Base-by-base conservation (phyloP, 2,888 invertebrate species). In the Andrena bucephala region DNA sequence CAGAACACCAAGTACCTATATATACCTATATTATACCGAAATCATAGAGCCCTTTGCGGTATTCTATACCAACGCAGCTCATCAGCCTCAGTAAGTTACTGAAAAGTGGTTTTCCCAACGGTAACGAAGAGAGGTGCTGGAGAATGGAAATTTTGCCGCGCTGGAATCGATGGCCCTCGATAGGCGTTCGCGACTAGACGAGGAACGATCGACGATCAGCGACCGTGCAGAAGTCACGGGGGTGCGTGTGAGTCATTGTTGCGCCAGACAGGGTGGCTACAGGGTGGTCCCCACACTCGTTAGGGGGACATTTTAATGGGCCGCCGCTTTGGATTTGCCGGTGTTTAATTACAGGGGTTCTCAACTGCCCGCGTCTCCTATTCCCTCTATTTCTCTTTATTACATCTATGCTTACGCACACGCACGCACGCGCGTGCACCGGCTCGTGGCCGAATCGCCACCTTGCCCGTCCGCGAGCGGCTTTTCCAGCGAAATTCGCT, bases 221-320 rank as follows among this genome's bases (percentile, higher is more conserved):
- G 76, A 27, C 65, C 79, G 84, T 65, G 80, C 85, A 84, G 84
- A 89, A 90, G 89, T 90, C 90, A 85, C 85, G 85, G 85, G 83
- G 89, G 81, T 77, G 84, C 78, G 85, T 81, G 88, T 91, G 91
- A 91, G 87, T 91, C 91, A 91, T 90, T 91, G 90, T 91, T 89
- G 87, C 82, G 88, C 85, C 90, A 91, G 90, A 91, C 88, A 87
- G 88, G 90, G 85, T 86, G 90, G 86, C 73, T 84, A 83, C 73
- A 85, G 87, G 82, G 85, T 83, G 86, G 86, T 79, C 85, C 80
- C 85, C 83, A 81, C 80, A 86, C 87, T 90, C 89, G 90, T 90
- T 90, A 91, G 90, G 91, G 57, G 91, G 88, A 90, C 89, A 90
- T 91, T 91, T 91, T 91, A 91, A 91, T 91, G 91, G 91, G 89